Percentiles rank a stretch among this genome's conserved stretches.
These are phyloP conservation scores for Syngnathus floridae DNA, from an alignment of 2,113 vertebrate genomes.

Conservation along the genomic window DNA sequence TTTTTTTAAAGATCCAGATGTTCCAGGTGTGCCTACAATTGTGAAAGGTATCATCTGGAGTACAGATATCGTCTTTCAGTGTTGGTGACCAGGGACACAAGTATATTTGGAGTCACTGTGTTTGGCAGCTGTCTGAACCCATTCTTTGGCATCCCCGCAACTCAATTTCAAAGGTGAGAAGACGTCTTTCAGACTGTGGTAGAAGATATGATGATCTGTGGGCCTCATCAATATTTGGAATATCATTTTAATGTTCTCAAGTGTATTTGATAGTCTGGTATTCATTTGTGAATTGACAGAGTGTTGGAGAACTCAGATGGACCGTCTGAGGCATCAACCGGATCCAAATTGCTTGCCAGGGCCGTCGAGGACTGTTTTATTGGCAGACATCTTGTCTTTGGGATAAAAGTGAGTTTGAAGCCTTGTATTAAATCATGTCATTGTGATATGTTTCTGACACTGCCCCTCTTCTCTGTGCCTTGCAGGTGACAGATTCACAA, in stretches of 20 bases:
- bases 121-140: slow-evolving; percentile 63
- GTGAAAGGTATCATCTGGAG: slow-evolving; percentile 43
- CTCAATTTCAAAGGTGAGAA: slow-evolving; percentile 62
- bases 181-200: background rate
- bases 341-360: slow-evolving; percentile 36
- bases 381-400: slow-evolving; percentile 61
- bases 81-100: slow-evolving; percentile 43
- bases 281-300: slow-evolving; percentile 25
- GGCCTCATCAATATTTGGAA: no score
- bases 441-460: background rate
- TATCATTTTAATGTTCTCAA: background rate
- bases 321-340: slow-evolving; percentile 20
- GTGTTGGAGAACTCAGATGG: slow-evolving; percentile 35
- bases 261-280: background rate
- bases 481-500: slow-evolving; percentile 36
- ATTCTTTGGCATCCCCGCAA: slow-evolving; percentile 65
- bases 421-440: background rate
- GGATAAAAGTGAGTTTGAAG: slow-evolving; percentile 50
- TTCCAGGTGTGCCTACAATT: slow-evolving; percentile 57
- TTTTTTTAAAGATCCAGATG: slow-evolving; percentile 46
- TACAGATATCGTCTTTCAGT: slow-evolving; percentile 67
- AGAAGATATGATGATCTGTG: no score
- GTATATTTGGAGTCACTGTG: slow-evolving; percentile 64
- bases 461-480: slow-evolving; percentile 10
- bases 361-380: slow-evolving; percentile 61